Evolutionary conservation across 2,888 invertebrate genomes (phyloP), one percentile per base, ranked within the genome.

Genomic region (Harmothoe impar): DNA sequence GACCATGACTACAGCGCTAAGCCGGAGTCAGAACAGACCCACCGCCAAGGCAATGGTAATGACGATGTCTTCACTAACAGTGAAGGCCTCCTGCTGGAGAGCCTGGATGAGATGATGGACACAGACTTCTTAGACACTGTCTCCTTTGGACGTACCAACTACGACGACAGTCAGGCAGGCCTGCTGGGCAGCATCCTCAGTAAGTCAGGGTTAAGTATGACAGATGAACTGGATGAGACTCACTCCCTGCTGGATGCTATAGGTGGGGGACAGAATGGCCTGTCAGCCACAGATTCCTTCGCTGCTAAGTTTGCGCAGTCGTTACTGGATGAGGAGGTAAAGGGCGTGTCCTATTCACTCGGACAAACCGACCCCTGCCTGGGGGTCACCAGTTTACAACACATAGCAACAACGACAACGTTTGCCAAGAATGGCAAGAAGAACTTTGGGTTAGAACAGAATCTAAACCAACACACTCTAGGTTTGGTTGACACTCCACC

Each of bases 1-100:
- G 89, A 89, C 33, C 89, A 89, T 51, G 89, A 89, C 72, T 89
- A 89, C 89, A 89, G 89, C 25, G 89, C 68, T 51, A 56, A 89
- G 25, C 89, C 89, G 0, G 72, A 72, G 72, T 29, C 31, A 1
- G 72, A n/a, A 72, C 29, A 72, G 31, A 25, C 5, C 5, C 25
- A 25, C 72, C 25, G 72, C 72, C 5, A n/a, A 3, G 25, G 72
- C 25, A 62, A 62, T n/a, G 23, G 62, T n/a, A 62, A 62, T 20
- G 84, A 84, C 23, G 43, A 15, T 43, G 84, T 43, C 1, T n/a
- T 35, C n/a, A 51, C 23, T 35, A 84, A 84, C n/a, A 84, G 43
- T 43, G 51, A 84, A n/a, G 84, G 84, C n/a, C 17, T 84, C 23
- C 43, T 51, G 20, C 84, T 84, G 84, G 84, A 84, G n/a, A 35